phyloP scores from a whole-genome alignment of 2,888 invertebrate species.

The Lepidochrysops patricia region DNA sequence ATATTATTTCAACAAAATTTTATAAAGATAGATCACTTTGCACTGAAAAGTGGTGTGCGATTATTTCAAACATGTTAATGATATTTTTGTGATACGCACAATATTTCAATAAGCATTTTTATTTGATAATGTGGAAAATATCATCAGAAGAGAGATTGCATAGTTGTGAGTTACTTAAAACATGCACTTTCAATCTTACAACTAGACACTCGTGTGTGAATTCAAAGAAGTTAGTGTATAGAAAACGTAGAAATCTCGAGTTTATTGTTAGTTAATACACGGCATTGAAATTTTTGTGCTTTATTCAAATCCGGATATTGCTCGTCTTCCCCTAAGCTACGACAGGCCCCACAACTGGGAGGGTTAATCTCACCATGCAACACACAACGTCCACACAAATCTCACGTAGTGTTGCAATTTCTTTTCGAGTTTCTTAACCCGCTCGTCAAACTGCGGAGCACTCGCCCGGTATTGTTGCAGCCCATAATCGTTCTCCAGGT shows the following conservation, averaged over 20 bases:
- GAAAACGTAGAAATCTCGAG: neutral
- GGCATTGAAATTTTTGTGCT: neutral
- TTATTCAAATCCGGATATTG: neutral
- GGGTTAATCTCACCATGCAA: conserved; percentile 42
- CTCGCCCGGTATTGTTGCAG: conserved; percentile 89
- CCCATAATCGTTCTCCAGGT: conserved; percentile 86
- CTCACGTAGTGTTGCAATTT: conserved; percentile 67
- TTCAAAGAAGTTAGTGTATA: conserved; percentile 3
- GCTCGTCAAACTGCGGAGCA: conserved; percentile 87
- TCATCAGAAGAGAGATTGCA: neutral
- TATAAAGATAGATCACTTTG: neutral
- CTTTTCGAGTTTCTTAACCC: conserved; percentile 84
- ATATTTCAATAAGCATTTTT: neutral
- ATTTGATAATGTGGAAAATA: neutral
- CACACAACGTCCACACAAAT: conserved; percentile 40
- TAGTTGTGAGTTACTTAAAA: conserved; percentile 1
- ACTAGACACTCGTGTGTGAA: neutral
- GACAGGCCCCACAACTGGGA: neutral
- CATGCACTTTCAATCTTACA: neutral
- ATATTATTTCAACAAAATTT: neutral
- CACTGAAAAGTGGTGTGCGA: neutral
- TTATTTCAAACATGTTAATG: neutral
- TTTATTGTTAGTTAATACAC: neutral
- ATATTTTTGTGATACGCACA: conserved; percentile 1
- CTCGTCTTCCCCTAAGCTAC: neutral